phyloP scores from a whole-genome alignment of 2,888 invertebrate genomes.

The Brachyopa scutellaris region DNA sequence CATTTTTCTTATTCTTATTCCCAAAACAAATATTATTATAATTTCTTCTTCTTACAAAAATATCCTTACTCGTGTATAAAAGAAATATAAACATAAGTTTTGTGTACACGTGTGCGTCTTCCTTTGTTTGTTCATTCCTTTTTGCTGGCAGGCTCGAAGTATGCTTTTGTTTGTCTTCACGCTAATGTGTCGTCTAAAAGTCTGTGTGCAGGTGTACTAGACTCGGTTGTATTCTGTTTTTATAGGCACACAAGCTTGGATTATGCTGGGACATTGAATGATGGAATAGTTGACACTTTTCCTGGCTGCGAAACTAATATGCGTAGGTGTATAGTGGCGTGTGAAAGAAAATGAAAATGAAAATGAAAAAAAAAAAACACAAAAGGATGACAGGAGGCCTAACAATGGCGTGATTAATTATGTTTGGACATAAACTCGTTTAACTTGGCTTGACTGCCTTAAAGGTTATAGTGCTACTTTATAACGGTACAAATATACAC shows the following conservation, averaged over 20 bases:
- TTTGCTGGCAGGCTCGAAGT: constrained; percentile 10
- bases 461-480: too few relatives aligned
- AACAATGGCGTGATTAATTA: constrained; percentile 42
- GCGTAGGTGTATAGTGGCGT: neutral
- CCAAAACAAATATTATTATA: constrained; percentile 31
- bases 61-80: constrained; percentile 13
- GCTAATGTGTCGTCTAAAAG: constrained; percentile 12
- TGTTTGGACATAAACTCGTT: constrained; percentile 19
- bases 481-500: too few relatives aligned
- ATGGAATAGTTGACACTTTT: constrained; percentile 28
- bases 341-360: constrained; percentile 11
- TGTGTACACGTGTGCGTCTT: constrained; percentile 45
- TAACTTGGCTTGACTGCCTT: neutral
- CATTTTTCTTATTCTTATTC: constrained; percentile 26
- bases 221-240: too few relatives aligned
- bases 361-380: too few relatives aligned
- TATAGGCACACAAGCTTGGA: too few relatives aligned
- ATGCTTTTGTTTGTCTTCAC: constrained; percentile 31
- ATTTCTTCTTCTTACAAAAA: neutral
- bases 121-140: constrained; percentile 36
- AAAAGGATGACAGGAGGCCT: constrained; percentile 32
- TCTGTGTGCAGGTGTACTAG: neutral
- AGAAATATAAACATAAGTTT: constrained; percentile 29
- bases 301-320: constrained; percentile 3
- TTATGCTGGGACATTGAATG: constrained; percentile 39